Conservation (phyloP, 2,888 invertebrate species). For the Tribolium freemani region DNA sequence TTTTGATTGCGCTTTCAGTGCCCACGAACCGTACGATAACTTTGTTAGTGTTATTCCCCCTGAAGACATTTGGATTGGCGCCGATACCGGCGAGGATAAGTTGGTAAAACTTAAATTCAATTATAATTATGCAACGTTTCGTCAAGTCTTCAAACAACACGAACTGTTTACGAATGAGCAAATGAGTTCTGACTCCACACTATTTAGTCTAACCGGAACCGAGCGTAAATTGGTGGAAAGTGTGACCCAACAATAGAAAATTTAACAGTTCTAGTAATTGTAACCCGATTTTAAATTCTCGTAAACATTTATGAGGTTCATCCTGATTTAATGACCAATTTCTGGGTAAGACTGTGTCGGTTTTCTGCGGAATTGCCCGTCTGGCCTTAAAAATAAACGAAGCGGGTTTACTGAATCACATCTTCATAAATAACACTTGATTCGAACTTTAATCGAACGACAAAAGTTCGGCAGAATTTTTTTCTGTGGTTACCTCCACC, state of each 20-base stretch:
- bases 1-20: not conserved
- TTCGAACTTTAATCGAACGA: not conserved
- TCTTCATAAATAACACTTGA: slow-evolving; percentile 4
- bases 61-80: slow-evolving; percentile 15
- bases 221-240: not conserved
- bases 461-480: no score
- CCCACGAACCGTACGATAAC: slow-evolving; percentile 9
- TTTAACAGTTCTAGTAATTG: not conserved
- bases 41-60: not conserved
- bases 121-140: not conserved
- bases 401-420: not conserved
- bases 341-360: not conserved
- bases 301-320: not conserved
- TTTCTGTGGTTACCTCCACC: no score
- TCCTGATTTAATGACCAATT: not conserved
- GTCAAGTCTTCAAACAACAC: not conserved
- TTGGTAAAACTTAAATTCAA: slow-evolving; percentile 5
- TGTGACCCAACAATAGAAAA: not conserved
- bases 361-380: not conserved
- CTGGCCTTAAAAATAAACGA: slow-evolving; percentile 13
- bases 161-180: not conserved
- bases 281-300: not conserved
- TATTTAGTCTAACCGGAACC: not conserved
- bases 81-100: not conserved
- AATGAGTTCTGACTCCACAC: not conserved